Base-by-base conservation (phyloP, 2,797 vertebrate genomes). In the Halcyon leucocephala region DNA sequence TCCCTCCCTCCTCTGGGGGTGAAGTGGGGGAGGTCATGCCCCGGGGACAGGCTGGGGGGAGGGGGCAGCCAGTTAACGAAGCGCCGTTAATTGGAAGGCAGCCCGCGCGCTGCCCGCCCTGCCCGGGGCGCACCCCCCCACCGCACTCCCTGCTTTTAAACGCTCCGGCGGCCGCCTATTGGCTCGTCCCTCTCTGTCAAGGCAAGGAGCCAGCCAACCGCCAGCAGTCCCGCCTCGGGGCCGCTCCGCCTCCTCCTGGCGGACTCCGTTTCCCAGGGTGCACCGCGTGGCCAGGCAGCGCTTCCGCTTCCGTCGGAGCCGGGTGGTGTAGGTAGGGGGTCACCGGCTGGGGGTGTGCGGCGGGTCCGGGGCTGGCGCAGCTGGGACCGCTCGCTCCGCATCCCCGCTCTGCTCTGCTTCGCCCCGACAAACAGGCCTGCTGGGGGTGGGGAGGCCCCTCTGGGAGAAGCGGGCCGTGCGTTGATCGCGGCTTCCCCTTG, bases 251-350 rank as follows among this genome's bases (percentile, higher is more conserved):
- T 24, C 21, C 14, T 21, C 1, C 3, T 0, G 21, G 1, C 2
- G 37, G 41, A 94, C 95, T 93, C 41, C 0, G 0, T 42, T 79
- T 91, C 95, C 92, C 93, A 51, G 51, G 3, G n/a, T 5, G 67
- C 93, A 16, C 2, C 11, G 80, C 48, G 44, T 6, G 0, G 0
- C 4, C 0, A 2, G 2, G 0, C 0, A 2, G 4, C 2, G 2
- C 33, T 89, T 90, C 93, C 65, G 46, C 24, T 77, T 89, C 87
- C 42, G 77, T 51, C 2, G 18, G 42, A 4, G 12, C 33, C 10
- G 10, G 9, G 51, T 52, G 51, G 51, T 9, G 51, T 26, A 52
- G 51, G 26, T 52, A 9, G 2, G 4, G 12, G 15, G 5, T 28
- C 33, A 11, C 17, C 24, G 10, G 14, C 4, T 7, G 37, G 10